Evolutionary conservation across 2,113 vertebrate species (phyloP).

Genomic region (Ivindomyrus marchei): DNA sequence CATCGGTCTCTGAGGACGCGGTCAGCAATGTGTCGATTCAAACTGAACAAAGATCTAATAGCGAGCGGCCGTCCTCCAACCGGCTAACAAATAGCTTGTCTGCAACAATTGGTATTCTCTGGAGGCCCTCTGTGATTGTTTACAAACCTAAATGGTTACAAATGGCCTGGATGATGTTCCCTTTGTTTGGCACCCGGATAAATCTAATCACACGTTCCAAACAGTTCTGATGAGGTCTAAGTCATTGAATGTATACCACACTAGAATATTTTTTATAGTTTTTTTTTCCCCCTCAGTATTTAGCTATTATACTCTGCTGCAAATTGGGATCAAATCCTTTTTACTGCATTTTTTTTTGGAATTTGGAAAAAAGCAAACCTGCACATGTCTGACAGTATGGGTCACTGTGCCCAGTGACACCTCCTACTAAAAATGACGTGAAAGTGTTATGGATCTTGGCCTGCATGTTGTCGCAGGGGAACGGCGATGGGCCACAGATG

Average conservation of each 20-base stretch:
- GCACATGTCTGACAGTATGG: not conserved
- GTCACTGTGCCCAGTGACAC: too few species aligned
- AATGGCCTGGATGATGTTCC: slow-evolving; percentile 2
- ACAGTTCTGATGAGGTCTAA: not conserved
- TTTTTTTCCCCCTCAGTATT: not conserved
- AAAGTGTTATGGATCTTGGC: not conserved
- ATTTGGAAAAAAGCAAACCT: not conserved
- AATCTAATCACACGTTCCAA: not conserved
- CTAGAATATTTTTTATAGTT: not conserved
- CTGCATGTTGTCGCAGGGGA: not conserved
- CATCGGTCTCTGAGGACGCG: not conserved
- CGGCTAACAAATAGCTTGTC: slow-evolving; percentile 4
- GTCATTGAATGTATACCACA: not conserved
- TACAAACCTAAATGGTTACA: slow-evolving; percentile 23
- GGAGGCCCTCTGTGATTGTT: not conserved
- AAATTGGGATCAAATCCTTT: not conserved
- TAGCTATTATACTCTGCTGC: not conserved
- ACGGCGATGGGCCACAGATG: not conserved
- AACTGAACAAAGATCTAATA: slow-evolving; percentile 1
- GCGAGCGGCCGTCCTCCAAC: not conserved
- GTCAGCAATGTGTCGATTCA: not conserved
- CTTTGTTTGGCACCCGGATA: not conserved
- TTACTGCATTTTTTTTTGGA: not conserved
- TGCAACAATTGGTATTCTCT: slow-evolving; percentile 8
- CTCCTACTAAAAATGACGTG: not conserved